These are phyloP conservation scores for Lepisosteus osseus DNA, from an alignment of 2,113 vertebrate species.

Conservation along the genomic window DNA sequence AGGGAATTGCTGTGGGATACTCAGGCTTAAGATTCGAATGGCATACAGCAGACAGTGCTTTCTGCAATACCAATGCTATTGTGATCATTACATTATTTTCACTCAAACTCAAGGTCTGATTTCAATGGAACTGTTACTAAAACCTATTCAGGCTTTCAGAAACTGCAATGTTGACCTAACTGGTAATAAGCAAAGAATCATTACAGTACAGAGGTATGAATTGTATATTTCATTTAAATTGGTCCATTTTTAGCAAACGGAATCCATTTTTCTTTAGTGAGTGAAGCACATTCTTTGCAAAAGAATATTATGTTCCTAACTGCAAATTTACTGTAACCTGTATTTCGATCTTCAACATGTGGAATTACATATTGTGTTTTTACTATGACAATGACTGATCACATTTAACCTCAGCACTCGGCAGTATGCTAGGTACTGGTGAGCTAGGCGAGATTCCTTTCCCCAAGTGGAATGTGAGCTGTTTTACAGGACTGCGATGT, in stretches of 20 bases:
- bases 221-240: too few species aligned
- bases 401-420: too few species aligned
- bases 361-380: too few species aligned
- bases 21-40: constrained; percentile 64
- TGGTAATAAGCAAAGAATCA: too few species aligned
- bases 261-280: too few species aligned
- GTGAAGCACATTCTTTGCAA: too few species aligned
- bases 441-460: neutral
- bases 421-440: neutral
- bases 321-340: too few species aligned
- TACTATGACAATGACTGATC: too few species aligned
- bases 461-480: neutral
- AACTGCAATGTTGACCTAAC: neutral
- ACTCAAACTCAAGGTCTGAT: constrained; percentile 35
- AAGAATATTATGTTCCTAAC: too few species aligned
- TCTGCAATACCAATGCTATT: constrained; percentile 61
- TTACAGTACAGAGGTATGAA: too few species aligned
- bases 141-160: neutral
- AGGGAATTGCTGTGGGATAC: constrained; percentile 61
- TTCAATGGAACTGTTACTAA: constrained; percentile 33
- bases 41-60: constrained; percentile 59
- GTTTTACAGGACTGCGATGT: neutral
- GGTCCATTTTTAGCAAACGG: too few species aligned
- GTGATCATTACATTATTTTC: constrained; percentile 20
- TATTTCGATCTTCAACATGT: too few species aligned